Evolutionary conservation across 2,113 vertebrate genomes (phyloP).

Genomic region (Charina bottae): DNA sequence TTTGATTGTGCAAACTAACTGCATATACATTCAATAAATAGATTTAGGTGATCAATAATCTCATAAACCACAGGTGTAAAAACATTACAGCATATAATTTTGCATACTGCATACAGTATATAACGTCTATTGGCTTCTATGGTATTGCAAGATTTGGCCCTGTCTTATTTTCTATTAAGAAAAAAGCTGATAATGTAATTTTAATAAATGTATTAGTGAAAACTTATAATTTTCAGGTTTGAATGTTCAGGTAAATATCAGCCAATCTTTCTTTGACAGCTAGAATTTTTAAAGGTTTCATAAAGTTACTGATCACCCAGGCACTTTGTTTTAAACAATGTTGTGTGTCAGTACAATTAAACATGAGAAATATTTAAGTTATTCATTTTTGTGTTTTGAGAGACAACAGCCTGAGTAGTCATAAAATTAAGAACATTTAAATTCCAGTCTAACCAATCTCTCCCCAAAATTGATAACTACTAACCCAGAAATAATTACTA

Average conservation of each 20-base stretch:
- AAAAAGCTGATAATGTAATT: constrained; percentile 6
- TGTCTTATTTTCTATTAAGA: constrained; percentile 31
- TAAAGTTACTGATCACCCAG: not conserved
- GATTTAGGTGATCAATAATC: not conserved
- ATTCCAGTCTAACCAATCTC: not conserved
- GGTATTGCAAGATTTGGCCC: not conserved
- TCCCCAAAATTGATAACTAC: not conserved
- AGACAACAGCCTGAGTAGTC: not conserved
- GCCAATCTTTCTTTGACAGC: not conserved
- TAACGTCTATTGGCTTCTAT: constrained; percentile 1
- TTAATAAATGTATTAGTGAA: not conserved
- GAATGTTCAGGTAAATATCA: not conserved
- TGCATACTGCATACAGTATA: constrained; percentile 10
- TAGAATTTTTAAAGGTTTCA: not conserved
- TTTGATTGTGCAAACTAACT: constrained; percentile 36
- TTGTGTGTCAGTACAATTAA: not conserved
- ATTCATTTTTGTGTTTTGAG: not conserved
- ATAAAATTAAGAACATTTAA: not conserved
- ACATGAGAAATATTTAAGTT: not conserved
- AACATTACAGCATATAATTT: not conserved
- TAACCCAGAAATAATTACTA: not conserved
- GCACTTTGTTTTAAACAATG: not conserved
- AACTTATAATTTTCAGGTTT: not conserved
- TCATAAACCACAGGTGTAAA: constrained; percentile 10
- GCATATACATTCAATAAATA: constrained; percentile 30